Evolutionary conservation across 2,113 vertebrate species (phyloP).

Genomic region (Antidorcas marsupialis): DNA sequence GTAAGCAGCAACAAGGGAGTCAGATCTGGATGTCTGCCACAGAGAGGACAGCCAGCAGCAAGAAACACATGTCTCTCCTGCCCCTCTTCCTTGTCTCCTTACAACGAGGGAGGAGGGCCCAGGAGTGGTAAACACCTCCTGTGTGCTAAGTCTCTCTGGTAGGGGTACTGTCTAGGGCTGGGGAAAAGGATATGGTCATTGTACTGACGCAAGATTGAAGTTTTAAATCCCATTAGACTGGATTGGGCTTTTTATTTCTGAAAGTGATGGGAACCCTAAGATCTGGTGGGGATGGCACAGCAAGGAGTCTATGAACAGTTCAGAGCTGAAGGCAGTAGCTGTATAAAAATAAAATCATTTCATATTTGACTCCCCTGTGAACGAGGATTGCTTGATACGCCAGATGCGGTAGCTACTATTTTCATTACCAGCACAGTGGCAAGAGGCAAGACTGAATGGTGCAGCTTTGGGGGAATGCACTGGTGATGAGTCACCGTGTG

Average conservation of each 20-base stretch:
- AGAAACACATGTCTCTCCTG: background rate
- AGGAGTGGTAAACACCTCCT: background rate
- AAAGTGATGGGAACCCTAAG: background rate
- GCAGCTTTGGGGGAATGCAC: background rate
- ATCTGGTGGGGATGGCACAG: background rate
- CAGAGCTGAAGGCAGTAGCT: background rate
- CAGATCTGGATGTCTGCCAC: background rate
- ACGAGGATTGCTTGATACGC: background rate
- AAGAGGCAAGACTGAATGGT: background rate
- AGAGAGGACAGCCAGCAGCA: background rate
- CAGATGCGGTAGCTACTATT: conserved; percentile 14
- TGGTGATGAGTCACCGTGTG: conserved; percentile 47
- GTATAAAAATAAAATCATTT: background rate
- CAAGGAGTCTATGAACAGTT: background rate
- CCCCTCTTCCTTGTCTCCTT: background rate
- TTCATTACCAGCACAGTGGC: conserved; percentile 25
- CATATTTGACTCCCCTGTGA: background rate
- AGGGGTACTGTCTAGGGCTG: background rate
- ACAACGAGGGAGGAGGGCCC: background rate
- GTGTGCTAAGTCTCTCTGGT: background rate
- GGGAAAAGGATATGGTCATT: background rate
- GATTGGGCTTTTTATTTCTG: background rate
- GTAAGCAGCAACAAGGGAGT: background rate
- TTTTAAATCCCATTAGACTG: background rate
- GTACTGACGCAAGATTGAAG: background rate